phyloP scores from a whole-genome alignment of 2,113 vertebrate genomes.

The Sialia sialis region DNA sequence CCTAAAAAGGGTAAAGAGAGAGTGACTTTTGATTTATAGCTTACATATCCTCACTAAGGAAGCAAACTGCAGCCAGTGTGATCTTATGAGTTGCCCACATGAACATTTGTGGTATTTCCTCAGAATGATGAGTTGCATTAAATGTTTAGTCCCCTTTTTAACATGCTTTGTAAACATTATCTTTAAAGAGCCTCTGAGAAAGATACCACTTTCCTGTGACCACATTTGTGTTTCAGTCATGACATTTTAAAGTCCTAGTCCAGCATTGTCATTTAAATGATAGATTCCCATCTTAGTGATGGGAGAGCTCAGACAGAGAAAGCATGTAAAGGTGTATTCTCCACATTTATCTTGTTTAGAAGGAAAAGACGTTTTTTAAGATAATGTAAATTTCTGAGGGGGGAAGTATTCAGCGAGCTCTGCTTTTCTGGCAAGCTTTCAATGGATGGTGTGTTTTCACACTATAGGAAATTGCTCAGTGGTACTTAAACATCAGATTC shows the following conservation, averaged over 20 bases:
- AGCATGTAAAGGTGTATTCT: neutral
- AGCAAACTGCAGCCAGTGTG: neutral
- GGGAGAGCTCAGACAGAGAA: neutral
- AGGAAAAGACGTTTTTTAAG: neutral
- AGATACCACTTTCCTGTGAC: neutral
- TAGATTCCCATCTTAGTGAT: neutral
- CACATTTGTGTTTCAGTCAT: neutral
- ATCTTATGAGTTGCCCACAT: neutral
- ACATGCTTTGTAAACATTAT: neutral
- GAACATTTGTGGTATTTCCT: neutral
- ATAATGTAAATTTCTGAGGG: neutral
- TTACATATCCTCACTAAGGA: neutral
- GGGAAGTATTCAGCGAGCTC: neutral
- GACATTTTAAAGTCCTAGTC: neutral
- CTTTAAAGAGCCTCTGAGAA: neutral
- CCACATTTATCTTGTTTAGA: neutral
- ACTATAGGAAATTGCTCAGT: neutral
- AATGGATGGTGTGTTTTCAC: neutral
- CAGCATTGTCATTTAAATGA: neutral
- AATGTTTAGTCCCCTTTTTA: neutral
- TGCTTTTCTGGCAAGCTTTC: neutral
- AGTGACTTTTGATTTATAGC: neutral
- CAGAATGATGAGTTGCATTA: neutral
- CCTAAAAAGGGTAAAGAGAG: neutral
- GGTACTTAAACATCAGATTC: neutral